These are phyloP conservation scores for Escarpia spicata DNA, from an alignment of 2,888 invertebrate genomes.

Conservation along the genomic window DNA sequence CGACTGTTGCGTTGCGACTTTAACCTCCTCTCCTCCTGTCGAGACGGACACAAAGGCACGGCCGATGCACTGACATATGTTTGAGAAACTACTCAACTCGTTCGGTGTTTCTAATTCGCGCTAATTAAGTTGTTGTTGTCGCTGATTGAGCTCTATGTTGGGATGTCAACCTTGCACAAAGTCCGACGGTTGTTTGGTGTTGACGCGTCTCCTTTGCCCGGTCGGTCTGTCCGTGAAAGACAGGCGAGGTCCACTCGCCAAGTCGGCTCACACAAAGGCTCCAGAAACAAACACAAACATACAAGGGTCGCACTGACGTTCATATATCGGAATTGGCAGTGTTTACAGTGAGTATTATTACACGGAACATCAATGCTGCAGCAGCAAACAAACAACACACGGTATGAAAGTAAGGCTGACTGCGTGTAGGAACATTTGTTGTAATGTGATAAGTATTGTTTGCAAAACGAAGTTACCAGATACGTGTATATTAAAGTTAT, in stretches of 20 bases:
- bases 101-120: background rate
- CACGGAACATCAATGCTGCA: background rate
- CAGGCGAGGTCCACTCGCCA: background rate
- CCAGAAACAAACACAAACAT: background rate
- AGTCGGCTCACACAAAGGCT: background rate
- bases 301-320: background rate
- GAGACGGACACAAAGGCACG: background rate
- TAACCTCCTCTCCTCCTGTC: background rate
- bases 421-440: too few relatives aligned
- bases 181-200: background rate
- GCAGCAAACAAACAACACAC: background rate
- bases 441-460: too few relatives aligned
- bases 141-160: background rate
- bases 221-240: background rate
- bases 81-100: background rate
- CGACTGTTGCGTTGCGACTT: background rate
- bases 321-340: too few relatives aligned
- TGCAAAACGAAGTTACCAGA: too few relatives aligned
- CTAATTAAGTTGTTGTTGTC: slow-evolving; percentile 13
- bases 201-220: background rate
- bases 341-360: background rate
- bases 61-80: background rate
- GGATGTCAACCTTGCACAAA: background rate
- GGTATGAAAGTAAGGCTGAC: too few relatives aligned
- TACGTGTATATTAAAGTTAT: background rate